These are phyloP conservation scores for Alectoris magna DNA, from an alignment of 2,797 vertebrate species.

Conservation along the genomic window DNA sequence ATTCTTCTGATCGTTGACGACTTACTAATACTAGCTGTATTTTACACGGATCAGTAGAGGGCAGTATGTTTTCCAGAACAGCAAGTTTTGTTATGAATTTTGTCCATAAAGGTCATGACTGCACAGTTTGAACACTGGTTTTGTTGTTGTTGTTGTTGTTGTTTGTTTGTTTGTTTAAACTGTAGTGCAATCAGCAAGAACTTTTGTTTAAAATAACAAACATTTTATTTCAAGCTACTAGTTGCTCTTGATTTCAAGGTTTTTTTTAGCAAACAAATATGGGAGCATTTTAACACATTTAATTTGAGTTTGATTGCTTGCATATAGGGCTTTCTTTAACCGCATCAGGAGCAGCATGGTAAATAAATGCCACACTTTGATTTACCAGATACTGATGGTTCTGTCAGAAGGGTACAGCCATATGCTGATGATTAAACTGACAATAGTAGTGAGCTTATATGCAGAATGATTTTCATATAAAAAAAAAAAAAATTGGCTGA, in stretches of 20 bases:
- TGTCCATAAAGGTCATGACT: neutral
- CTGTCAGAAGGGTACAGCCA: neutral
- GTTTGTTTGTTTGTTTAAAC: neutral
- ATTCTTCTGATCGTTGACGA: neutral
- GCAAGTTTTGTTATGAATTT: neutral
- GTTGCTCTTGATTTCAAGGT: neutral
- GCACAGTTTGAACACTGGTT: neutral
- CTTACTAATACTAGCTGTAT: neutral
- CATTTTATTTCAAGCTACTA: neutral
- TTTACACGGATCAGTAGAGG: neutral
- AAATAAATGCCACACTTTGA: constrained; percentile 19
- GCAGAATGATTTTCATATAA: neutral
- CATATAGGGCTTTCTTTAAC: constrained; percentile 20
- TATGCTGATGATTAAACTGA: neutral
- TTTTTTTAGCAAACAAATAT: constrained; percentile 39
- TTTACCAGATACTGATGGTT: neutral
- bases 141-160: neutral
- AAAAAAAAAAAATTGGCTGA: neutral
- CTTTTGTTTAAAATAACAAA: neutral
- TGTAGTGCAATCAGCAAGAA: neutral
- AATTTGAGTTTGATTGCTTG: constrained; percentile 38
- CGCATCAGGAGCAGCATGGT: constrained; percentile 1
- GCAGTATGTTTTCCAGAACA: neutral
- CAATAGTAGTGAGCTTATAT: neutral
- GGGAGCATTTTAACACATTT: constrained; percentile 6